Evolutionary conservation across 2,113 vertebrate species (phyloP).

Genomic region (Raphicerus campestris): DNA sequence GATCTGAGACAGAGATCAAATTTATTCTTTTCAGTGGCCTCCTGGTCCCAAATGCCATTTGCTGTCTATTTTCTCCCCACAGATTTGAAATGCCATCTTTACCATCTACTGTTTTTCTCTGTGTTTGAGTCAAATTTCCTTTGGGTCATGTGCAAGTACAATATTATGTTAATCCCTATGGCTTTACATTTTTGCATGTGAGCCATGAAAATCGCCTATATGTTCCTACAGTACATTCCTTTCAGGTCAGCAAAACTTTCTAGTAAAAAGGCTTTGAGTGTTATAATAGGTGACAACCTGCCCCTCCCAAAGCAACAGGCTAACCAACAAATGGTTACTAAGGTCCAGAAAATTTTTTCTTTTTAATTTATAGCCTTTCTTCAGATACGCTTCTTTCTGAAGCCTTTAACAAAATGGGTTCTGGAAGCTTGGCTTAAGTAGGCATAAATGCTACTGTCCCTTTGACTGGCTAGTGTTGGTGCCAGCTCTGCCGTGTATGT

Average conservation of each 20-base stretch:
- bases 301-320: background rate
- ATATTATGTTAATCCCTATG: background rate
- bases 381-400: background rate
- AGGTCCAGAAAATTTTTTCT: background rate
- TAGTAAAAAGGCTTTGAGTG: background rate
- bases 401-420: background rate
- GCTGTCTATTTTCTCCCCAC: background rate
- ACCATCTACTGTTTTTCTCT: background rate
- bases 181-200: background rate
- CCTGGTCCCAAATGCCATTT: background rate
- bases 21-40: background rate
- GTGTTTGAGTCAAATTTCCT: background rate
- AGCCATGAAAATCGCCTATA: background rate
- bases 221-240: background rate
- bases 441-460: background rate
- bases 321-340: background rate
- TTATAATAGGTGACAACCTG: background rate
- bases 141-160: background rate
- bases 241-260: background rate
- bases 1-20: background rate
- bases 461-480: background rate
- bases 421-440: background rate
- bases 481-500: rapidly evolving
- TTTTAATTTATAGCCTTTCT: background rate
- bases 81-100: background rate